phyloP scores from a whole-genome alignment of 2,113 vertebrate species.

The Helogale parvula region DNA sequence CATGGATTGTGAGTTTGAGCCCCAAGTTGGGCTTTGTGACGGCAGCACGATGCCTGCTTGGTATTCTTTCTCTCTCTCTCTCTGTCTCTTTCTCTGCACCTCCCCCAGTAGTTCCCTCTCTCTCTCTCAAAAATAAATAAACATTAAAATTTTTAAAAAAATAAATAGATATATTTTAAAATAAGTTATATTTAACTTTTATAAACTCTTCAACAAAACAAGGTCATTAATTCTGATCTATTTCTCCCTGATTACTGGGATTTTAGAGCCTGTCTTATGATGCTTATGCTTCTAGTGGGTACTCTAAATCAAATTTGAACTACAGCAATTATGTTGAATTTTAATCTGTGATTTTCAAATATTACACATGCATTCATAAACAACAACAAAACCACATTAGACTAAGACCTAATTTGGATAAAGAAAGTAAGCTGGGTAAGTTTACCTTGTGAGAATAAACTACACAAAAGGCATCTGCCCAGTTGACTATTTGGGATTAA shows the following conservation, averaged over 20 bases:
- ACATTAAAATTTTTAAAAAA: too few species aligned
- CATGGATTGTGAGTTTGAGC: too few species aligned
- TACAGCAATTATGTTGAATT: background rate
- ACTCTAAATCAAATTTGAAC: background rate
- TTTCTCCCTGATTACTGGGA: background rate
- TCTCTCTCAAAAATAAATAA: too few species aligned
- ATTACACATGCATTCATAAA: background rate
- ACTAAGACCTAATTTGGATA: background rate
- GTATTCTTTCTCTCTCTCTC: too few species aligned
- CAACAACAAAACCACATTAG: background rate
- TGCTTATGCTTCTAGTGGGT: background rate
- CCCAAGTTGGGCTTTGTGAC: too few species aligned
- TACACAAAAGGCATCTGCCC: background rate
- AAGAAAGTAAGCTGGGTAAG: background rate
- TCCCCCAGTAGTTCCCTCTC: too few species aligned
- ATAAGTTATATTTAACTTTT: background rate
- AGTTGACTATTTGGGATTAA: background rate
- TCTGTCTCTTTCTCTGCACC: too few species aligned
- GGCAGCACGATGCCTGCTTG: too few species aligned
- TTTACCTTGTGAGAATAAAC: background rate
- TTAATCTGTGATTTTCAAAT: background rate
- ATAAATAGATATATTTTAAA: background rate
- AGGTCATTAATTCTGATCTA: background rate
- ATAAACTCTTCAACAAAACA: background rate
- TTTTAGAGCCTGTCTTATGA: background rate